A percentile compares a stretch with the other conserved stretches of the same genome.
Conservation (phyloP, 2,888 invertebrate genomes). For the Pharmacophagus antenor region DNA sequence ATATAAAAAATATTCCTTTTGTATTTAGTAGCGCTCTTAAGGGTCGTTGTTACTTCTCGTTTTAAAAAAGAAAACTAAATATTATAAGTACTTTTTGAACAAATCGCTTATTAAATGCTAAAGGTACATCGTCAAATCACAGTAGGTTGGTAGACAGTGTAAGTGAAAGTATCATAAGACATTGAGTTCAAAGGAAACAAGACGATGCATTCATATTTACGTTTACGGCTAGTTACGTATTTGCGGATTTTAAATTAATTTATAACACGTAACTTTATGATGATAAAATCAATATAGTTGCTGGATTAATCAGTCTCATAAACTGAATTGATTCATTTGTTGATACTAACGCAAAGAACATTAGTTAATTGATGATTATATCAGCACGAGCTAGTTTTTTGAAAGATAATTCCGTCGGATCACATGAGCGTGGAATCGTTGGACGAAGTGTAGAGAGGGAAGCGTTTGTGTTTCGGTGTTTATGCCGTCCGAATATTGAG, state of each 20-base stretch:
- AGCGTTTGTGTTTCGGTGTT: slow-evolving; percentile 39
- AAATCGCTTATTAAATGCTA: slow-evolving; percentile 3
- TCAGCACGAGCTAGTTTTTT: slow-evolving; percentile 22
- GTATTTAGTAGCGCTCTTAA: too few species aligned
- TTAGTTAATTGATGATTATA: too few species aligned
- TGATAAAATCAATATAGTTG: too few species aligned
- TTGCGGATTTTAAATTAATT: slow-evolving; percentile 9
- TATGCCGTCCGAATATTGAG: slow-evolving; percentile 63
- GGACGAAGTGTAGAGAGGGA: slow-evolving; percentile 63
- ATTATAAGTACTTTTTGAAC: too few species aligned
- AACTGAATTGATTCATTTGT: too few species aligned
- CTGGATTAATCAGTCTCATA: too few species aligned
- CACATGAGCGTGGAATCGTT: slow-evolving; percentile 58
- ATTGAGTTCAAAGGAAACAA: slow-evolving; percentile 27
- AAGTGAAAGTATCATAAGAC: slow-evolving; percentile 30
- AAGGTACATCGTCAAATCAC: slow-evolving; percentile 25
- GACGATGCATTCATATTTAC: slow-evolving; percentile 18
- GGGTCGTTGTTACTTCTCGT: too few species aligned
- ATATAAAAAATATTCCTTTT: too few species aligned
- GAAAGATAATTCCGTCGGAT: slow-evolving; percentile 29
- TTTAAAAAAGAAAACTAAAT: too few species aligned
- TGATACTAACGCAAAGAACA: too few species aligned
- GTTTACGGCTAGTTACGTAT: slow-evolving; percentile 6
- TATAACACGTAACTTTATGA: slow-evolving; percentile 1
- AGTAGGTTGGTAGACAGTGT: slow-evolving; percentile 20